Percentiles rank a stretch among this genome's conserved stretches.
Conservation (phyloP, 2,113 vertebrate species). For the Entelurus aequoreus region DNA sequence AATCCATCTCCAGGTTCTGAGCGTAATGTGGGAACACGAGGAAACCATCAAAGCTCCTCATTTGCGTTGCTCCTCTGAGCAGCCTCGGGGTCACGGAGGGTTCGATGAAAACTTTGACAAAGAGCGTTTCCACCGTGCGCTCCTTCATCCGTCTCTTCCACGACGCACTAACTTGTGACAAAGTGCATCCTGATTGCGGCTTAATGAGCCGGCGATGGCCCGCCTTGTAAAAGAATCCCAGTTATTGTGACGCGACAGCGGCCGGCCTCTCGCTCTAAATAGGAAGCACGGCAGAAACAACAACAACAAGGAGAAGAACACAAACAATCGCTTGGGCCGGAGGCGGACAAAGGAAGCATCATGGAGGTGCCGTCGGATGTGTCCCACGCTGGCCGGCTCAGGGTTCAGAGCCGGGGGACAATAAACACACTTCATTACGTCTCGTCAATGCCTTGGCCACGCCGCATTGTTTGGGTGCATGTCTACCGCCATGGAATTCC, state of each 20-base stretch:
- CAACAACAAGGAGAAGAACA: constrained; percentile 53
- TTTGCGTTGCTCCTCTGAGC: background rate
- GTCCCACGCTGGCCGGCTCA: constrained; percentile 73
- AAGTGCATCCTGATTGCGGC: constrained; percentile 39
- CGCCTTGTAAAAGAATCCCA: constrained; percentile 44
- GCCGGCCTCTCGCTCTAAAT: constrained; percentile 56
- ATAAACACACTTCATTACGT: constrained; percentile 84
- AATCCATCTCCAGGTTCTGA: background rate
- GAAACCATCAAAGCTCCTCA: background rate
- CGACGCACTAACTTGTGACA: constrained; percentile 52
- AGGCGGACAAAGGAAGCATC: constrained; percentile 61
- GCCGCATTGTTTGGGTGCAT: constrained; percentile 76
- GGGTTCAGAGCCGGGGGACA: constrained; percentile 74
- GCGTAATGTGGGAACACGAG: constrained; percentile 2
- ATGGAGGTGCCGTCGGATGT: constrained; percentile 72
- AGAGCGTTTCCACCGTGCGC: constrained; percentile 12
- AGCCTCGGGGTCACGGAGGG: background rate
- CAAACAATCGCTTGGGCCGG: constrained; percentile 62
- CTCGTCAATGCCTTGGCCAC: constrained; percentile 78
- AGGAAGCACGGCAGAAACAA: constrained; percentile 56
- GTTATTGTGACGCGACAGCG: constrained; percentile 60
- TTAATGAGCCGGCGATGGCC: constrained; percentile 54
- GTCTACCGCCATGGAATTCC: constrained; percentile 75
- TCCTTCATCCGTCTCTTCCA: constrained; percentile 47
- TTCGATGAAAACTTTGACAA: constrained; percentile 11